phyloP scores from a whole-genome alignment of 2,113 vertebrate species.

The Rhineura floridana region DNA sequence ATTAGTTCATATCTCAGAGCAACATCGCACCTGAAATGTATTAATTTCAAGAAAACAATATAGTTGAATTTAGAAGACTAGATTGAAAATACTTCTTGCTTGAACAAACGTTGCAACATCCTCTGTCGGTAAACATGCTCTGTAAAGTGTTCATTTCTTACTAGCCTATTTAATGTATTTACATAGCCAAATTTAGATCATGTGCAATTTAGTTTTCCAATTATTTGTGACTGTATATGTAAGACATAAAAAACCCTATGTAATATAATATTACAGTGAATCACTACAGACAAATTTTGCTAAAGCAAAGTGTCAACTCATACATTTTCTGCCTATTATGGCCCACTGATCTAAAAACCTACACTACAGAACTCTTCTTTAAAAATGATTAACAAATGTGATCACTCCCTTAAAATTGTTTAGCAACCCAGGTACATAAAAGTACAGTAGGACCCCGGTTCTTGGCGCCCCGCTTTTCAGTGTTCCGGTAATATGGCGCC shows the following conservation, averaged over 20 bases:
- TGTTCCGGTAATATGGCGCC: too few relatives aligned
- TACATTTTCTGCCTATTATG: not conserved
- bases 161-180: not conserved
- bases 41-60: slow-evolving; percentile 10
- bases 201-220: slow-evolving; percentile 10
- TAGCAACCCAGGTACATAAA: not conserved
- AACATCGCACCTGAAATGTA: not conserved
- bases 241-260: slow-evolving; percentile 2
- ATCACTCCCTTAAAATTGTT: not conserved
- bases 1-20: slow-evolving; percentile 3
- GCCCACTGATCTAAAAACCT: not conserved
- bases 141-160: not conserved
- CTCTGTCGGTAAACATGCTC: not conserved
- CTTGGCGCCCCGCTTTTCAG: too few relatives aligned
- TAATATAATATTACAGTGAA: not conserved
- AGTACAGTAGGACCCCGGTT: too few relatives aligned
- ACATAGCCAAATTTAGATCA: not conserved
- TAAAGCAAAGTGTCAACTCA: not conserved
- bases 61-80: not conserved
- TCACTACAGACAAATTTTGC: not conserved
- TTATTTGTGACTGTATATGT: slow-evolving; percentile 14
- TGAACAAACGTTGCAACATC: not conserved
- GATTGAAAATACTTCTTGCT: not conserved
- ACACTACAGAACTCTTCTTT: not conserved
- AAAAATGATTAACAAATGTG: not conserved